phyloP scores from a whole-genome alignment of 2,113 vertebrate species.

The Oryzias celebensis region DNA sequence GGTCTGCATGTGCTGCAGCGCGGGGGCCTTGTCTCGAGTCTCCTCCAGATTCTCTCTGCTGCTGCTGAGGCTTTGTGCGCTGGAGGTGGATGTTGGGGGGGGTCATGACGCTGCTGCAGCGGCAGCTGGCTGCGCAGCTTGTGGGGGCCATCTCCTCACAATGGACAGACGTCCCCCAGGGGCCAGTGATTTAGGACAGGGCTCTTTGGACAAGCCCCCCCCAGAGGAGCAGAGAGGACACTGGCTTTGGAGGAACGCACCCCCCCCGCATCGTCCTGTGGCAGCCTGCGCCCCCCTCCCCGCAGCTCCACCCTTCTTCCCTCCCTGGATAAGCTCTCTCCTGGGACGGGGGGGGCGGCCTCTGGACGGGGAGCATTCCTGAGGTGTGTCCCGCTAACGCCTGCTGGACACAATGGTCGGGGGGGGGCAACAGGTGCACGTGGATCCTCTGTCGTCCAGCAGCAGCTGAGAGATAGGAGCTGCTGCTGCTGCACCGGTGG shows the following conservation, averaged over 20 bases:
- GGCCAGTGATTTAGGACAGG: conserved; percentile 71
- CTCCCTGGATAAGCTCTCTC: conserved; percentile 64
- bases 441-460: conserved; percentile 69
- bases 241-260: conserved; percentile 58
- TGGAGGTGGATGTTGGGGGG: conserved; percentile 29
- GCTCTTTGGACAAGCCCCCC: conserved; percentile 73
- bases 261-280: conserved; percentile 50
- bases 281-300: conserved; percentile 31
- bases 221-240: conserved; percentile 69
- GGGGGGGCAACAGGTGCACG: conserved; percentile 69
- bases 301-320: neutral
- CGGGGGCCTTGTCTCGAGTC: conserved; percentile 39
- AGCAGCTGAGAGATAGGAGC: conserved; percentile 72
- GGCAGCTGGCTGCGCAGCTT: conserved; percentile 82
- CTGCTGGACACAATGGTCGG: conserved; percentile 56
- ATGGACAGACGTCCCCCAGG: conserved; percentile 70
- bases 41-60: conserved; percentile 65
- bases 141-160: conserved; percentile 74
- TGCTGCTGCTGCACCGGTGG: conserved; percentile 41
- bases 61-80: conserved; percentile 45
- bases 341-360: conserved; percentile 61
- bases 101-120: conserved; percentile 64
- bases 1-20: conserved; percentile 65
- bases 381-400: conserved; percentile 54
- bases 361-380: conserved; percentile 66